These are phyloP conservation scores for Poeciliopsis infans DNA, from an alignment of 2,797 vertebrate genomes.

Conservation along the genomic window DNA sequence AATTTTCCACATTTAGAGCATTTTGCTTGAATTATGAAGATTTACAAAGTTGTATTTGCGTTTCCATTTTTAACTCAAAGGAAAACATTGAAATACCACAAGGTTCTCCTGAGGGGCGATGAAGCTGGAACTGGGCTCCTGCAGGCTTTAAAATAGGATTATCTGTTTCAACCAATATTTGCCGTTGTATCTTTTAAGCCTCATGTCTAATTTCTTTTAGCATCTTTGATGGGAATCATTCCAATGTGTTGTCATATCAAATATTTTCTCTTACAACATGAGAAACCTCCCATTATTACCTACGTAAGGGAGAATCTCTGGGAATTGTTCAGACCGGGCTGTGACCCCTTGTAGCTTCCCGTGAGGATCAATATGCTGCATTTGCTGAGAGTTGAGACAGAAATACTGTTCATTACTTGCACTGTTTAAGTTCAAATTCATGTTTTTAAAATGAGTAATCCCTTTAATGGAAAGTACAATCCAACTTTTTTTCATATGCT, in stretches of 20 bases:
- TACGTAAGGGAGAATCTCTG: constrained; percentile 57
- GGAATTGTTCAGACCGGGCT: constrained; percentile 59
- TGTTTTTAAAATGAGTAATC: neutral
- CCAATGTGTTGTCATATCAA: constrained; percentile 14
- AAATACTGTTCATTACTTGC: constrained; percentile 7
- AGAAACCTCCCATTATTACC: constrained; percentile 28
- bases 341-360: constrained; percentile 46
- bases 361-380: constrained; percentile 60
- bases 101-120: constrained; percentile 54
- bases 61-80: constrained; percentile 58
- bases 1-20: constrained; percentile 29
- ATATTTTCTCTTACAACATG: constrained; percentile 9
- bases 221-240: neutral
- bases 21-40: constrained; percentile 66
- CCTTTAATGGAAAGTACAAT: neutral
- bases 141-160: constrained; percentile 9
- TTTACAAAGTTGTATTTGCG: constrained; percentile 43
- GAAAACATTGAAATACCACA: constrained; percentile 59
- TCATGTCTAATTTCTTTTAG: neutral
- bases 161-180: constrained; percentile 7
- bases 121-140: constrained; percentile 41
- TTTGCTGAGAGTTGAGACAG: constrained; percentile 21
- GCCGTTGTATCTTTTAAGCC: constrained; percentile 15
- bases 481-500: neutral
- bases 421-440: constrained; percentile 14